phyloP scores from a whole-genome alignment of 2,113 vertebrate species.

The Tragelaphus imberbis region DNA sequence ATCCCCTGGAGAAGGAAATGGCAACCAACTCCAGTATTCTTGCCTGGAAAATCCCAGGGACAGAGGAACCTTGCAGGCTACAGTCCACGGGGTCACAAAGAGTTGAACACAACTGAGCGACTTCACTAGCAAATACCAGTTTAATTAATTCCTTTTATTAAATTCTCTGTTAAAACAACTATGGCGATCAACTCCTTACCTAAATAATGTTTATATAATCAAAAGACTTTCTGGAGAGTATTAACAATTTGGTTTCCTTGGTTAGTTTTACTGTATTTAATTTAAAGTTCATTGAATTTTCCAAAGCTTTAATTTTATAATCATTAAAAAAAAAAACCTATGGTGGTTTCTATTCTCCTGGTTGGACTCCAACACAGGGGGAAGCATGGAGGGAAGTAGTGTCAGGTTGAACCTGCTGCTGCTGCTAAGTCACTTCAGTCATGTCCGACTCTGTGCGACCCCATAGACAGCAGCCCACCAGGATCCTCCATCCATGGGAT shows the following conservation, averaged over 20 bases:
- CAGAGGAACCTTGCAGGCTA: not conserved
- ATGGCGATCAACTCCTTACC: not conserved
- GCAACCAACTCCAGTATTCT: not conserved
- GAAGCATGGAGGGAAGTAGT: not conserved
- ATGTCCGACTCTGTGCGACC: no score
- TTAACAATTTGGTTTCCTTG: not conserved
- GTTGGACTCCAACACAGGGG: not conserved
- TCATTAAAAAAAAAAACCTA: not conserved
- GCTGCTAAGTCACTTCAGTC: no score
- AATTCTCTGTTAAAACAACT: slow-evolving; percentile 55
- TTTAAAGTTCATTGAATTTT: not conserved
- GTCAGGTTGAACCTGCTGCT: not conserved
- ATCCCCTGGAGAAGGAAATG: not conserved
- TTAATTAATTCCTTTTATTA: slow-evolving; percentile 44
- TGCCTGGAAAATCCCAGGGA: not conserved
- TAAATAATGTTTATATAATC: not conserved
- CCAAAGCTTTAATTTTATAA: not conserved
- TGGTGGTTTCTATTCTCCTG: not conserved
- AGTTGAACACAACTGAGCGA: not conserved
- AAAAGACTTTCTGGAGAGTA: not conserved
- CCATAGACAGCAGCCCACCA: no score
- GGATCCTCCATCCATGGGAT: no score
- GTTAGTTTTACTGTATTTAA: slow-evolving; percentile 13
- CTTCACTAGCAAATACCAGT: not conserved
- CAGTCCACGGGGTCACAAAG: not conserved